These are phyloP conservation scores for Malurus alboscapulatus DNA, from an alignment of 2,113 vertebrate species.

Conservation along the genomic window DNA sequence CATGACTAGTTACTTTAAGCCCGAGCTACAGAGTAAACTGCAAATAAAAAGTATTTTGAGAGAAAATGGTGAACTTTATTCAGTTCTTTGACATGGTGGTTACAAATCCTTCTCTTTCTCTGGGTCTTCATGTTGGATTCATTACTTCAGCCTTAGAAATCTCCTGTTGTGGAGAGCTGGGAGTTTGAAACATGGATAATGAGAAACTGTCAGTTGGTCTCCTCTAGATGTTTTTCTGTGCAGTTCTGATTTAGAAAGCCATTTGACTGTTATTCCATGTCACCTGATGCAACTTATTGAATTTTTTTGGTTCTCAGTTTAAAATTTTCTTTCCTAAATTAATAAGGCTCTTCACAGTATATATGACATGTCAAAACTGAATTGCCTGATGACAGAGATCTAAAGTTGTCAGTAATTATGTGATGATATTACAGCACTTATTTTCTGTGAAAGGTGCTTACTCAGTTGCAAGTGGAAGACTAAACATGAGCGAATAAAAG, in stretches of 20 bases:
- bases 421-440: background rate
- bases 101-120: background rate
- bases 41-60: background rate
- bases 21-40: background rate
- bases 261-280: background rate
- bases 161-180: background rate
- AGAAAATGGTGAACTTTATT: background rate
- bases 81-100: accelerated
- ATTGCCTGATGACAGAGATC: background rate
- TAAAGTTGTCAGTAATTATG: background rate
- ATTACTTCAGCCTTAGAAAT: background rate
- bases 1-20: background rate
- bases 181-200: accelerated
- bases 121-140: background rate
- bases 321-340: background rate
- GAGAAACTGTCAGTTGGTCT: background rate
- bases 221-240: background rate
- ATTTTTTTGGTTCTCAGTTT: background rate
- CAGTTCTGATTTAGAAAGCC: background rate
- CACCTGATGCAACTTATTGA: background rate
- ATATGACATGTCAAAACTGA: background rate
- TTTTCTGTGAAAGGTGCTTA: background rate
- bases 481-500: background rate
- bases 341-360: background rate
- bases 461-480: background rate